These are phyloP conservation scores for Alaudala cheleensis DNA, from an alignment of 2,113 vertebrate species.

Conservation along the genomic window DNA sequence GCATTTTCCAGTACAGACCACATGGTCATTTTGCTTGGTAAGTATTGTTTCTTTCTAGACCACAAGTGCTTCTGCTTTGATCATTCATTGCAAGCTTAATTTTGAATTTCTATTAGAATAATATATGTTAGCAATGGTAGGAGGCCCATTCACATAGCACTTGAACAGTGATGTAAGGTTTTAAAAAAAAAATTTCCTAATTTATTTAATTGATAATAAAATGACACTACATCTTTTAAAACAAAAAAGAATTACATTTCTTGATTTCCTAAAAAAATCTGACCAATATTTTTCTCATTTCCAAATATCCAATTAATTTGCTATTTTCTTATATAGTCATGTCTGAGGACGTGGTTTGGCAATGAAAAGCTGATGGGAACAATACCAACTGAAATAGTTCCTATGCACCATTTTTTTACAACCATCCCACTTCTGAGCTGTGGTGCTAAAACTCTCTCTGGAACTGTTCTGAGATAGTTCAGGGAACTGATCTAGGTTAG, in stretches of 20 bases:
- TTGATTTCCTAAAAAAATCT: not conserved
- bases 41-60: not conserved
- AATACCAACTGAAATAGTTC: not conserved
- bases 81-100: not conserved
- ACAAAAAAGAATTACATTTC: not conserved
- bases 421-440: not conserved
- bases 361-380: not conserved
- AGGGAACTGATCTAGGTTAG: not conserved
- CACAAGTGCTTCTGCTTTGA: not conserved
- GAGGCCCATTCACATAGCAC: not conserved
- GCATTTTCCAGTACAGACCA: not conserved
- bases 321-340: not conserved
- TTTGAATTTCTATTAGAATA: not conserved
- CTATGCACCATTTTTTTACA: not conserved
- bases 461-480: not conserved
- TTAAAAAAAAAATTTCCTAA: not conserved
- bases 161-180: not conserved
- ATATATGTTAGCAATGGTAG: not conserved
- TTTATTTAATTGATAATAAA: not conserved
- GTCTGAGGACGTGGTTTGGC: not conserved
- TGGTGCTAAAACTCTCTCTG: not conserved
- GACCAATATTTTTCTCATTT: not conserved
- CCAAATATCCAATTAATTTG: not conserved
- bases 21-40: rapidly evolving
- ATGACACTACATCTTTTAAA: not conserved